These are phyloP conservation scores for Germaria angustata DNA, from an alignment of 2,888 invertebrate genomes.

Conservation along the genomic window DNA sequence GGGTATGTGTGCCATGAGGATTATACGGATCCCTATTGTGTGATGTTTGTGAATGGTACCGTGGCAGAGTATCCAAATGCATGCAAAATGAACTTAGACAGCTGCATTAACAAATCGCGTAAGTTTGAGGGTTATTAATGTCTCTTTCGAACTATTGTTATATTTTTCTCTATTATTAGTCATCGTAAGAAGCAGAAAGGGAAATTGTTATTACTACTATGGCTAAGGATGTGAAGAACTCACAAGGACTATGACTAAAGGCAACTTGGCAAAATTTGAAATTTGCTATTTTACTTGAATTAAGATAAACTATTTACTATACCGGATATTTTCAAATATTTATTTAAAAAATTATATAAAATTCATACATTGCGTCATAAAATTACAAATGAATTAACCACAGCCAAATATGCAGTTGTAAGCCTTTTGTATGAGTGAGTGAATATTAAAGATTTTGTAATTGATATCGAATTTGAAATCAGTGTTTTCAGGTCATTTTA, in stretches of 20 bases:
- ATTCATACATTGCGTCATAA: not conserved
- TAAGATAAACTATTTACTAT: no score
- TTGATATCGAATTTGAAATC: no score
- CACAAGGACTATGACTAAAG: no score
- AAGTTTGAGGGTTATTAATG: not conserved
- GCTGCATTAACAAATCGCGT: constrained; percentile 9
- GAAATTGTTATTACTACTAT: not conserved
- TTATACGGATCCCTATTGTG: constrained; percentile 28
- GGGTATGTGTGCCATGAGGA: not conserved
- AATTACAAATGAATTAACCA: not conserved
- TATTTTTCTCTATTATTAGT: constrained; percentile 24
- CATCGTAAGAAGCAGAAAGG: constrained; percentile 6
- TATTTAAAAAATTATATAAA: not conserved
- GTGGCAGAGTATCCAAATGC: constrained; percentile 20
- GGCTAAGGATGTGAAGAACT: no score
- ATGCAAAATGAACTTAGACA: constrained; percentile 1
- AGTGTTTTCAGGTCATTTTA: no score
- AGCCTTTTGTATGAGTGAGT: no score
- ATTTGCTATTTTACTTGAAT: no score
- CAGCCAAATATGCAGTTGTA: no score
- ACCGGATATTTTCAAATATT: no score
- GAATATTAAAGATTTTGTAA: no score
- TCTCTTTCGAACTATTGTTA: not conserved
- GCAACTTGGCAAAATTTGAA: no score
- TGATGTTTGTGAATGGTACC: constrained; percentile 15